phyloP scores from a whole-genome alignment of 2,113 vertebrate genomes.

The Paralichthys olivaceus region DNA sequence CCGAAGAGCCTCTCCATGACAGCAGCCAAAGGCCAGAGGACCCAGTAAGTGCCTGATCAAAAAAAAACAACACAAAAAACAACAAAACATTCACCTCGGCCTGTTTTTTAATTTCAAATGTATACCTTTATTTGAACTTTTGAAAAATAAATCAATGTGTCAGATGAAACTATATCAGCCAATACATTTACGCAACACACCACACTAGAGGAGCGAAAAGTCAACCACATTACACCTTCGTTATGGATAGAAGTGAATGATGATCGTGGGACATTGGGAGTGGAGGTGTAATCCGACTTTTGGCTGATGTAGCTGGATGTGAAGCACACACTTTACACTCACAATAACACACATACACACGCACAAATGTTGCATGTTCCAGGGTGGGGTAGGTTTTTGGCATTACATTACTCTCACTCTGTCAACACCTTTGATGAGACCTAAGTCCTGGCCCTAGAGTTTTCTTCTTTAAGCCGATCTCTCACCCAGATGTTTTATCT shows the following conservation, averaged over 20 bases:
- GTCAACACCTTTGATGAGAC: constrained; percentile 61
- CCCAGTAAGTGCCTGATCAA: constrained; percentile 77
- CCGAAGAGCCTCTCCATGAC: constrained; percentile 89
- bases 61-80: no score
- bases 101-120: constrained; percentile 4
- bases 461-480: constrained; percentile 51
- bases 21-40: constrained; percentile 90
- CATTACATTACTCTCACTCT: constrained; percentile 55
- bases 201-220: constrained; percentile 47
- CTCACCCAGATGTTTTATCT: constrained; percentile 67
- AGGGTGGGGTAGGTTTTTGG: constrained; percentile 46
- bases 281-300: constrained; percentile 39
- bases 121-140: background rate
- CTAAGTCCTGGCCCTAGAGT: constrained; percentile 31
- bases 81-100: background rate
- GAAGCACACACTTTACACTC: constrained; percentile 27
- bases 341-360: background rate
- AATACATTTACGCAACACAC: constrained; percentile 35
- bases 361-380: constrained; percentile 1
- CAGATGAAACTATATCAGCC: constrained; percentile 37
- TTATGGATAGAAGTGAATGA: constrained; percentile 59
- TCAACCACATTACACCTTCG: constrained; percentile 33
- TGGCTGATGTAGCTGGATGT: constrained; percentile 49
- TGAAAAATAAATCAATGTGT: constrained; percentile 19
- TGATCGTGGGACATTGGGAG: constrained; percentile 48